Base-by-base conservation (phyloP, 2,113 vertebrate genomes). In the Solea senegalensis region DNA sequence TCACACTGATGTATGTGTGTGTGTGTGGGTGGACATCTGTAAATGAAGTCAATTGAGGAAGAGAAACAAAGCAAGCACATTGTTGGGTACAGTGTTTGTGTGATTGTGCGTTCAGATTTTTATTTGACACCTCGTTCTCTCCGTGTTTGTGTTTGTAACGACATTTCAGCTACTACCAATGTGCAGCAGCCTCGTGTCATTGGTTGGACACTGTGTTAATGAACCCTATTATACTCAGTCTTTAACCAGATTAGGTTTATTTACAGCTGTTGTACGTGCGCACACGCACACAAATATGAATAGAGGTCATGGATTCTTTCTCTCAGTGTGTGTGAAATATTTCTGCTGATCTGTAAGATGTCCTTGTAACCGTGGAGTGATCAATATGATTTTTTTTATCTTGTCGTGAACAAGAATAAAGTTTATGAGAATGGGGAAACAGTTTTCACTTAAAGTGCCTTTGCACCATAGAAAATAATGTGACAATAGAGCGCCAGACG, bases 371-470 rank as follows among this genome's bases (percentile, higher is more conserved):
- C 58, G 51, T 60, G 15, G 28, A 44, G 27, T 39, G 54, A 62
- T 76, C 57, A 34, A 12, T 53, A n/a, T n/a, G 52, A 72, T 68
- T 53, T 68, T n/a, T 81, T 65, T 34, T 34, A 34, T 6, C 14
- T 8, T 71, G 9, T 8, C 48, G 7, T 52, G 27, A 46, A 72
- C 62, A 9, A 26, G 9, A 57, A 39, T 26, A 55, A 7, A n/a
- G n/a, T 48, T 14, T 2, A 11, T 59, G 5, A 52, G 34, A 28
- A 54, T n/a, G 43, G 46, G 50, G 50, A 75, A 7, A 41, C 50
- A 26, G 1, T 16, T 21, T 16, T 6, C 34, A 34, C 5, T 34
- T 34, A 2, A 34, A 2, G 28, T 34, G 2, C 28, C 28, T 34
- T 34, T 34, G 28, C 28, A 34, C 28, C 3, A 34, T 34, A 34